Conservation (phyloP, 2,113 vertebrate genomes). For the Tetraodon nigroviridis region DNA sequence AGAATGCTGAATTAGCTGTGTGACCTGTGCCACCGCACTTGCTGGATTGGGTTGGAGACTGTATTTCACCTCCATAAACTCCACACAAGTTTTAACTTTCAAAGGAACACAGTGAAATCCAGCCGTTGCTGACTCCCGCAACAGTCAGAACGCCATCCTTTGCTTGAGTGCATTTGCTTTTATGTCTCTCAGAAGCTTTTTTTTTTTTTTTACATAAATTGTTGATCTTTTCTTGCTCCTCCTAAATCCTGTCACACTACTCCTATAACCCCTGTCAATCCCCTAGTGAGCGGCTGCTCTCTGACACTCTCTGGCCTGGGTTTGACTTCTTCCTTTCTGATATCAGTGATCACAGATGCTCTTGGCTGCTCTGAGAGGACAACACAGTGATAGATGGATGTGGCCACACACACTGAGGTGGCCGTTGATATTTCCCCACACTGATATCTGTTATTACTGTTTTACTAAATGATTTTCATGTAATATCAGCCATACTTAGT, state of each 20-base stretch:
- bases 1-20: constrained; percentile 11
- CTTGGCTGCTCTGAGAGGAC: constrained; percentile 51
- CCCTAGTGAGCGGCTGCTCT: constrained; percentile 48
- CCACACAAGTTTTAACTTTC: constrained; percentile 52
- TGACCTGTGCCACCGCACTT: constrained; percentile 18
- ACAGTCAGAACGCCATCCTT: constrained; percentile 22
- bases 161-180: constrained; percentile 20
- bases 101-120: constrained; percentile 30
- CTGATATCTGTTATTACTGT: too few species aligned
- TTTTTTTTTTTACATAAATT: constrained; percentile 32
- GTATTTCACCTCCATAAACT: constrained; percentile 44
- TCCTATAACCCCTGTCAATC: constrained; percentile 36
- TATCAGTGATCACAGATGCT: constrained; percentile 57
- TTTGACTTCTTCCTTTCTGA: constrained; percentile 56
- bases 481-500: too few species aligned
- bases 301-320: constrained; percentile 55
- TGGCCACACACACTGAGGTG: constrained; percentile 12
- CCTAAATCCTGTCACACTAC: constrained; percentile 24
- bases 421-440: too few species aligned
- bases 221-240: constrained; percentile 37
- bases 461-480: too few species aligned
- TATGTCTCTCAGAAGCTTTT: constrained; percentile 34
- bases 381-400: constrained; percentile 31
- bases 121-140: constrained; percentile 16
- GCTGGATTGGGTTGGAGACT: constrained; percentile 31